Base-by-base conservation (phyloP, 1,140 invertebrate genomes). In the Drosophila setifemur region DNA sequence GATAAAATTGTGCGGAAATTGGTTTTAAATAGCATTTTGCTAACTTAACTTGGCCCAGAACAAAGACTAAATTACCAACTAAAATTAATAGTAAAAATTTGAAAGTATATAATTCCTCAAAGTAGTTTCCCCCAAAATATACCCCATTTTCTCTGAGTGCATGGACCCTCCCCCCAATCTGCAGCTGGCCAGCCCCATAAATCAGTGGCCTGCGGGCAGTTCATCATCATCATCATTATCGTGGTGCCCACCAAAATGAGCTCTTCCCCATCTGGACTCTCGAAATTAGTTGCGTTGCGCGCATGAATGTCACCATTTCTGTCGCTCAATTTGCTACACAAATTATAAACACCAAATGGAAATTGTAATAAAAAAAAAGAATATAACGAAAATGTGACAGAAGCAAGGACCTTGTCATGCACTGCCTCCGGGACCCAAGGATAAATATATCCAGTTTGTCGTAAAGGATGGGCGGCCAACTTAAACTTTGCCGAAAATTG, bases 341-440 rank as follows among this genome's bases (percentile, higher is more conserved):
- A 85, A 85, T 85, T 85, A 87, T 85, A 81, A 75, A 81, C 81
- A 87, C 60, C 63, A 63, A 85, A 81, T 81, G 81, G 63, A 69
- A 78, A 83, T 53, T 53, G 76, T 79, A 73, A 81, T 73, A 55
- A 71, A 70, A 68, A n/a, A n/a, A n/a, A n/a, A n/a, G n/a, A n/a
- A n/a, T n/a, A n/a, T n/a, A n/a, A n/a, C n/a, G n/a, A n/a, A n/a
- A 60, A 43, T 61, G 57, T 61, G 54, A 43, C 37, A 55, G 35
- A 21, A 40, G 43, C 57, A 61, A 53, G 57, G 52, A 61, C 52
- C 19, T 6, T 3, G 55, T 12, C 16, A 23, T 23, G 14, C 28
- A 25, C 42, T 44, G 58, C 58, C 42, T 26, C 33, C 6, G 25
- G 61, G 33, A 21, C 23, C 14, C 26, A 12, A 55, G 9, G 19